phyloP scores from a whole-genome alignment of 2,113 vertebrate genomes.

The Dromiciops gliroides region DNA sequence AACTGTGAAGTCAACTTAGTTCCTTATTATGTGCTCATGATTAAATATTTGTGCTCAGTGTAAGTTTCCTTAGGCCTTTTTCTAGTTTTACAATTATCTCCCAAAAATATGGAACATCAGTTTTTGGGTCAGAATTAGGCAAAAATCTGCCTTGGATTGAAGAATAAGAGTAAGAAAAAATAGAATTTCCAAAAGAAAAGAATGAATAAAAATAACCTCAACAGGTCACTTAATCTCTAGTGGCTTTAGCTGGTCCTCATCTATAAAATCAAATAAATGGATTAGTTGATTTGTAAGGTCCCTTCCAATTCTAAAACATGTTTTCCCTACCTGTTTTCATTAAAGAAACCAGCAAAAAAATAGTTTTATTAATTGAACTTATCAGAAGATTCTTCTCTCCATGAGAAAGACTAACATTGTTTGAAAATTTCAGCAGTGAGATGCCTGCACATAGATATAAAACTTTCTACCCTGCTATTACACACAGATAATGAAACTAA shows the following conservation, averaged over 20 bases:
- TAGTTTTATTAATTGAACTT: not conserved
- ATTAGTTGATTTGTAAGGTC: not conserved
- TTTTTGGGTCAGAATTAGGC: not conserved
- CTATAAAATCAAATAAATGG: not conserved
- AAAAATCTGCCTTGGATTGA: not conserved
- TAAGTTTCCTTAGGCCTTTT: not conserved
- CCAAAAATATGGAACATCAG: not conserved
- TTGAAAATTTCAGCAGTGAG: not conserved
- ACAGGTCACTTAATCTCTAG: not conserved
- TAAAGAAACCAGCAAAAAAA: not conserved
- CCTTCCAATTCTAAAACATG: not conserved
- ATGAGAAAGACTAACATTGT: not conserved
- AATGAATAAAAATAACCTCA: not conserved
- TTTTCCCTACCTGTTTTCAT: not conserved
- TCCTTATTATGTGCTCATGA: not conserved
- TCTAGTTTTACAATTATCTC: not conserved
- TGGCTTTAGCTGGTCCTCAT: not conserved
- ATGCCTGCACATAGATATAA: not conserved
- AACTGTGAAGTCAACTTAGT: not conserved
- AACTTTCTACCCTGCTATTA: not conserved
- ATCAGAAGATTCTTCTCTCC: not conserved
- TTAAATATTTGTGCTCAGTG: not conserved
- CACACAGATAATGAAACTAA: not conserved
- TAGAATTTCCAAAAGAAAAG: not conserved
- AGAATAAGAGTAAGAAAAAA: not conserved